These are phyloP conservation scores for Hyaena hyaena DNA, from an alignment of 2,113 vertebrate genomes.

Conservation along the genomic window DNA sequence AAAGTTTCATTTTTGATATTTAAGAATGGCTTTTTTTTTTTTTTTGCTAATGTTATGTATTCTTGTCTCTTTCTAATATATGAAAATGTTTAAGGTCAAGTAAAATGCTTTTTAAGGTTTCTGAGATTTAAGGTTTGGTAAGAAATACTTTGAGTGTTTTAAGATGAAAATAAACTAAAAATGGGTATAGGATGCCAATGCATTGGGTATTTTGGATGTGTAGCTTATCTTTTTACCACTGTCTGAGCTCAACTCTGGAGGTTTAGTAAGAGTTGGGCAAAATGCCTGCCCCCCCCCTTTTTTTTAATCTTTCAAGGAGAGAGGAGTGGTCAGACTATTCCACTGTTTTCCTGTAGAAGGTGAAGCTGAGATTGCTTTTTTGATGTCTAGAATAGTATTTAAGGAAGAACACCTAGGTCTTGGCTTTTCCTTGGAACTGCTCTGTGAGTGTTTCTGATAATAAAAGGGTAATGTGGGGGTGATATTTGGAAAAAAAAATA, in stretches of 20 bases:
- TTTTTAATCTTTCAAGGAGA: neutral
- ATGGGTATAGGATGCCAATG: neutral
- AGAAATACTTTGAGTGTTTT: conserved; percentile 8
- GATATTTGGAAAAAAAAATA: neutral
- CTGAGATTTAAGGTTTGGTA: conserved; percentile 35
- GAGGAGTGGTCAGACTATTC: neutral
- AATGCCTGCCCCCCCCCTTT: neutral
- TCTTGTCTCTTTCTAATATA: neutral
- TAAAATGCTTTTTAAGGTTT: conserved; percentile 18
- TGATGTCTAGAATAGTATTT: conserved; percentile 44
- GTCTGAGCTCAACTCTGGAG: conserved; percentile 12
- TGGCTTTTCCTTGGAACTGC: conserved; percentile 37
- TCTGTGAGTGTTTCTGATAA: conserved; percentile 43
- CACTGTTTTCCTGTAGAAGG: conserved; percentile 46
- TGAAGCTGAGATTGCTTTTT: conserved; percentile 40
- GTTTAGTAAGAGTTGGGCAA: conserved; percentile 58
- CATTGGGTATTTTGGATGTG: conserved; percentile 12
- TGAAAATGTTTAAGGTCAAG: conserved; percentile 20
- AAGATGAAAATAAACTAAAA: conserved; percentile 48
- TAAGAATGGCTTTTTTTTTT: conserved; percentile 31
- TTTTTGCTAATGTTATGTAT: conserved; percentile 19
- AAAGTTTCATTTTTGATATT: conserved; percentile 31
- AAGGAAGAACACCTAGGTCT: neutral
- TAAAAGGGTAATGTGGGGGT: conserved; percentile 13
- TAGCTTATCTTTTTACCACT: conserved; percentile 32